These are phyloP conservation scores for Matsumyia berberina DNA, from an alignment of 2,888 invertebrate species.

Conservation along the genomic window DNA sequence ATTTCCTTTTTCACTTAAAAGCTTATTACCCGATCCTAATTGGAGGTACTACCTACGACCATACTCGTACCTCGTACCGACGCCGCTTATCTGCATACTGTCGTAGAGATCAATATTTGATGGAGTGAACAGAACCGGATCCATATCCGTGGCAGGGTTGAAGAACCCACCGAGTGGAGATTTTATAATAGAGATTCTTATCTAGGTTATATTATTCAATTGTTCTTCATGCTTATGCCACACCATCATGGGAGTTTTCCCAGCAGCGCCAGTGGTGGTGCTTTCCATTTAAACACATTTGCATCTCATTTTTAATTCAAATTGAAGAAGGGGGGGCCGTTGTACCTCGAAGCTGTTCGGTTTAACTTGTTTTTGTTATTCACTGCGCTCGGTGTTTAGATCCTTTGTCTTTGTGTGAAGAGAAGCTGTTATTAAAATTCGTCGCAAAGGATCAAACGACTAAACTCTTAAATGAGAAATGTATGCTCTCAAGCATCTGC, in stretches of 20 bases:
- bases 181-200: conserved; percentile 45
- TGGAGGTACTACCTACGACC: conserved; percentile 24
- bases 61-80: neutral
- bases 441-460: neutral
- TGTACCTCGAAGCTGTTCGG: conserved; percentile 11
- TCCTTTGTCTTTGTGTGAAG: conserved; percentile 13
- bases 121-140: conserved; percentile 18
- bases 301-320: conserved; percentile 71
- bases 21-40: conserved; percentile 66
- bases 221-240: conserved; percentile 44
- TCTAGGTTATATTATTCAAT: conserved; percentile 59
- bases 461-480: neutral
- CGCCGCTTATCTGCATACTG: neutral
- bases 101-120: conserved; percentile 30
- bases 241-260: neutral
- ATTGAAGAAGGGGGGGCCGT: conserved; percentile 32
- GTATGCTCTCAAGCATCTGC: neutral
- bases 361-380: conserved; percentile 24
- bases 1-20: conserved; percentile 37
- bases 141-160: conserved; percentile 17
- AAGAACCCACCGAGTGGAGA: conserved; percentile 3
- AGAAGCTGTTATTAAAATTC: conserved; percentile 19
- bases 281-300: conserved; percentile 53
- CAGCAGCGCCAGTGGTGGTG: neutral
- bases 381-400: neutral